Evolutionary conservation across 1,140 invertebrate species (phyloP).

Genomic region (Zaprionus africanus): DNA sequence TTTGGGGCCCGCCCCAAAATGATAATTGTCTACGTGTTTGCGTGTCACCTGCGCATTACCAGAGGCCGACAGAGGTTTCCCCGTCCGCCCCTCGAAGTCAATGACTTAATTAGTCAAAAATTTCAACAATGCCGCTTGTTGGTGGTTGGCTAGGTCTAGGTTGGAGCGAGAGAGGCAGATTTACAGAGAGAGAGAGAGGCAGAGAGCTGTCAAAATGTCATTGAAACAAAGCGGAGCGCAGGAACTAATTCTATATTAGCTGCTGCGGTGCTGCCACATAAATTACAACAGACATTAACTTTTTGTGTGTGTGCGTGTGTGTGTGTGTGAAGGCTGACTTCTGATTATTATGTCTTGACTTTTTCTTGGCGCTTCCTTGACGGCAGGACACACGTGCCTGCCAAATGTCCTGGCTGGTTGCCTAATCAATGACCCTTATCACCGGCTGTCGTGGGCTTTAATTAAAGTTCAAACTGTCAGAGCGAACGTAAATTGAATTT

Average conservation of each 20-base stretch:
- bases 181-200: background rate
- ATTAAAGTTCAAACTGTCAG: slow-evolving; percentile 77
- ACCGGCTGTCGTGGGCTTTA: slow-evolving; percentile 50
- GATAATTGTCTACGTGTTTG: slow-evolving; percentile 79
- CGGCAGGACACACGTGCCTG: slow-evolving; percentile 58
- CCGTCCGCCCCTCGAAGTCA: slow-evolving; percentile 2
- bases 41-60: slow-evolving; percentile 66
- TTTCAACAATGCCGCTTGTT: slow-evolving; percentile 53
- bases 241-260: slow-evolving; percentile 36
- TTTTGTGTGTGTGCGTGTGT: slow-evolving; percentile 16
- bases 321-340: slow-evolving; percentile 34
- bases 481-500: slow-evolving; percentile 73
- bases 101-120: slow-evolving; percentile 78
- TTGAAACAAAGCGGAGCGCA: background rate
- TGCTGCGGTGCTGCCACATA: slow-evolving; percentile 30
- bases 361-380: background rate
- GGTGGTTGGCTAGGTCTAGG: background rate
- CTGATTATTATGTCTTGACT: slow-evolving; percentile 50
- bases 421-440: slow-evolving; percentile 76
- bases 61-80: background rate
- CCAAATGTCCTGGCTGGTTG: slow-evolving; percentile 44
- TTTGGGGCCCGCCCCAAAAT: slow-evolving; percentile 32
- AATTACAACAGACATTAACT: slow-evolving; percentile 51
- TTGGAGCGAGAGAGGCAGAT: too few species aligned
- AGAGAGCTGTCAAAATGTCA: slow-evolving; percentile 47